Percentiles rank a stretch among this genome's conserved stretches.
Evolutionary conservation across 2,113 vertebrate genomes (phyloP).

Genomic region (Oncorhynchus mykiss): DNA sequence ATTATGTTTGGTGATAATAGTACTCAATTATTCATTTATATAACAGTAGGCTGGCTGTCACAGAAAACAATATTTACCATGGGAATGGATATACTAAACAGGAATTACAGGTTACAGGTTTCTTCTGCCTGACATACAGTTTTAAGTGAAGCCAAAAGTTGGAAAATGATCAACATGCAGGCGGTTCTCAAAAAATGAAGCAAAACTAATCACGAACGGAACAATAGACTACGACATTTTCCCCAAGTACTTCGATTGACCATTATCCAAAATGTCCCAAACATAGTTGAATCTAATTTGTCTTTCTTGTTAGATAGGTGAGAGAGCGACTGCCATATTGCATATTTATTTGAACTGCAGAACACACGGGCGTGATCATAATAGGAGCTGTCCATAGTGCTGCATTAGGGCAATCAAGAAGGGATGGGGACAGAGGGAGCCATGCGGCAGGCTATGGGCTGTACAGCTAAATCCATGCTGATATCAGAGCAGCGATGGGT

Average conservation of each 20-base stretch:
- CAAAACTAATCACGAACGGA: too few relatives aligned
- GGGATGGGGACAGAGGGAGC: constrained; percentile 32
- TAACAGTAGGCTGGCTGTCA: not conserved
- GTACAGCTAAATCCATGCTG: not conserved
- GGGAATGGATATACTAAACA: not conserved
- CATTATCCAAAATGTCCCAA: not conserved
- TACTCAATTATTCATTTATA: not conserved
- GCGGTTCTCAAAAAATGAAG: too few relatives aligned
- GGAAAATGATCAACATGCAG: too few relatives aligned
- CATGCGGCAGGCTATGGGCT: constrained; percentile 6
- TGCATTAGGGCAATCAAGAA: constrained; percentile 59
- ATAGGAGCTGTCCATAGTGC: constrained; percentile 72
- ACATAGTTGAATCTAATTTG: not conserved
- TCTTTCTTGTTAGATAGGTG: not conserved
- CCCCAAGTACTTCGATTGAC: too few relatives aligned
- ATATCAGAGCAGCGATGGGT: not conserved
- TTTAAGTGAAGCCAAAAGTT: too few relatives aligned
- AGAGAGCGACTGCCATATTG: not conserved
- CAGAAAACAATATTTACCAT: not conserved
- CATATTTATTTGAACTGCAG: constrained; percentile 4
- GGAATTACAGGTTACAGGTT: not conserved
- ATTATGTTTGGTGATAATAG: constrained; percentile 10
- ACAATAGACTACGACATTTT: too few relatives aligned
- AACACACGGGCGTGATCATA: constrained; percentile 30
- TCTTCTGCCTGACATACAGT: too few relatives aligned